Percentiles rank a stretch among this genome's conserved stretches.
These are phyloP conservation scores for Fulmarus glacialis DNA, from an alignment of 2,113 vertebrate species.

Conservation along the genomic window DNA sequence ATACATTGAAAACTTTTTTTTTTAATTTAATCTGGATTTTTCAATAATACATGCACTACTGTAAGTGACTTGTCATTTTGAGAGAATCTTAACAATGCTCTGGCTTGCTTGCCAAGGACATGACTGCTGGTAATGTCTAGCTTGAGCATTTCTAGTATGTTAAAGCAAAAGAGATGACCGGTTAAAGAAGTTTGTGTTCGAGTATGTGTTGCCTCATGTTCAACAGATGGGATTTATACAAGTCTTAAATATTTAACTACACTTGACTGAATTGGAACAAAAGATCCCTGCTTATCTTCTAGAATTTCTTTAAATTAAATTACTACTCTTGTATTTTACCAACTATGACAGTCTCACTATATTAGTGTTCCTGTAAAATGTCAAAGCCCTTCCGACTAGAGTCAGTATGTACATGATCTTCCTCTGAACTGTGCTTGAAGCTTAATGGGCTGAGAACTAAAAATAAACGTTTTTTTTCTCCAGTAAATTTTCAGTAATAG, in stretches of 20 bases:
- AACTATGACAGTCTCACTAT: conserved; percentile 4
- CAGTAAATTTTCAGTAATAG: neutral
- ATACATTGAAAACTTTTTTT: neutral
- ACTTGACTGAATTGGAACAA: neutral
- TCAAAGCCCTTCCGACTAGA: neutral
- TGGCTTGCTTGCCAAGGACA: neutral
- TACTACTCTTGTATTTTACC: conserved; percentile 35
- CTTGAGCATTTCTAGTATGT: neutral
- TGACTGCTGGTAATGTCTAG: neutral
- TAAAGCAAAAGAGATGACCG: neutral
- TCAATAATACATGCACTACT: neutral
- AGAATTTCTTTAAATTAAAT: conserved; percentile 6
- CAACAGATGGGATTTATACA: neutral
- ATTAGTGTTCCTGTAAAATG: conserved; percentile 27
- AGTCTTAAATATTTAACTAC: neutral
- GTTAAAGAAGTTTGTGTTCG: neutral
- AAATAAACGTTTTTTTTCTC: conserved; percentile 12
- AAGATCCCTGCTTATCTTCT: neutral
- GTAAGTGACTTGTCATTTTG: neutral
- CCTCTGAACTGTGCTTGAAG: conserved; percentile 8
- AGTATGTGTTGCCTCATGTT: neutral
- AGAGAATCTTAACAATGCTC: neutral
- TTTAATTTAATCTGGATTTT: neutral
- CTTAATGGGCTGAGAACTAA: neutral
- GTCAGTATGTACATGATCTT: conserved; percentile 20